Evolutionary conservation across 1,140 invertebrate species (phyloP).

Genomic region (Aphelinus certus): DNA sequence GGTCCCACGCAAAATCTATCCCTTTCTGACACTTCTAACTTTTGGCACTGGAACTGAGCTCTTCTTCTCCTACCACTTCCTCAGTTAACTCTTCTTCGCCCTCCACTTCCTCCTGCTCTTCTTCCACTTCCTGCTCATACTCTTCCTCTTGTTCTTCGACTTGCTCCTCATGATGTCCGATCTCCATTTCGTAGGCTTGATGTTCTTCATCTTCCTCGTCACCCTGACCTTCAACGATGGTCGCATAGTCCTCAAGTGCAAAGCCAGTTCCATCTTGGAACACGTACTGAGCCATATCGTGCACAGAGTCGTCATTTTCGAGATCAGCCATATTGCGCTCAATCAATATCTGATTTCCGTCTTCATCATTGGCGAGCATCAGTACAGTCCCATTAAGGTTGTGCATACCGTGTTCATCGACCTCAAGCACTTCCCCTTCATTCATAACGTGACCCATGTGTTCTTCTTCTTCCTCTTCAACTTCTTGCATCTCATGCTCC

Average conservation of each 20-base stretch:
- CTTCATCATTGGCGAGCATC: constrained; percentile 59
- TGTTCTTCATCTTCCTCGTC: constrained; percentile 37
- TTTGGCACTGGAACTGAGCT: constrained; percentile 53
- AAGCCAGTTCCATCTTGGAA: constrained; percentile 49
- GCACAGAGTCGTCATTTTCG: constrained; percentile 56
- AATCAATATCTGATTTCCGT: constrained; percentile 63
- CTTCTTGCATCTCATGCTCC: constrained; percentile 26
- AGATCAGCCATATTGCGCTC: constrained; percentile 53
- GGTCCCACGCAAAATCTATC: constrained; percentile 44
- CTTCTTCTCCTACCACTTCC: constrained; percentile 41
- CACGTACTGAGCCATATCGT: constrained; percentile 50
- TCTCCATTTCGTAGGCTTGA: constrained; percentile 25
- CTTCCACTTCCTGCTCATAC: neutral
- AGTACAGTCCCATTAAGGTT: constrained; percentile 59
- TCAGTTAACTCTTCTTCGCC: constrained; percentile 43
- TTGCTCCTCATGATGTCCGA: constrained; percentile 11
- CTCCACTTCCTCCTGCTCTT: neutral
- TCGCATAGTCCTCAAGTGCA: constrained; percentile 43
- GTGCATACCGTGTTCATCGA: constrained; percentile 53
- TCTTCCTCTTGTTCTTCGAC: neutral
- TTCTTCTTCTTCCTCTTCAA: constrained; percentile 35
- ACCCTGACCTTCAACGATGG: constrained; percentile 35
- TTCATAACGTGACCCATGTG: constrained; percentile 37
- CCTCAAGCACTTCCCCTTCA: constrained; percentile 46
- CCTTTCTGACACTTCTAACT: constrained; percentile 50